These are phyloP conservation scores for Pseudomyrmex flavicornis DNA, from an alignment of 1,140 invertebrate genomes.

Conservation along the genomic window DNA sequence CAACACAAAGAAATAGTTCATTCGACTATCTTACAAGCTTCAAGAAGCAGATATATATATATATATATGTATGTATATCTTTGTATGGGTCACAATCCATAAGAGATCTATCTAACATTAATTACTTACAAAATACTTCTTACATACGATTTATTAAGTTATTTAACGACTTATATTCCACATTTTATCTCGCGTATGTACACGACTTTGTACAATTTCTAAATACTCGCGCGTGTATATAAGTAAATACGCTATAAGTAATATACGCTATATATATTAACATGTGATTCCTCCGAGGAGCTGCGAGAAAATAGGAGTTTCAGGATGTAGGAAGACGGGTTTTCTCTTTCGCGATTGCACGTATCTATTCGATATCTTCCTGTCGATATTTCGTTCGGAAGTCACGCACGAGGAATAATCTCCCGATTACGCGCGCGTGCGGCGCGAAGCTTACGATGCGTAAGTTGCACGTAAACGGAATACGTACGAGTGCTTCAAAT, in stretches of 20 bases:
- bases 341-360: slow-evolving; percentile 23
- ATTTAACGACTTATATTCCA: slow-evolving; percentile 40
- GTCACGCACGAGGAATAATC: not conserved
- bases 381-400: not conserved
- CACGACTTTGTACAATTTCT: slow-evolving; percentile 47
- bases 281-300: not conserved
- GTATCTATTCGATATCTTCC: not conserved
- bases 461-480: too few species aligned
- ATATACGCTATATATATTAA: not conserved
- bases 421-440: not conserved
- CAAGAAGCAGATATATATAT: not conserved
- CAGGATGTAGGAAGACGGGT: slow-evolving; percentile 67
- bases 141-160: slow-evolving; percentile 27
- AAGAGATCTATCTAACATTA: slow-evolving; percentile 49
- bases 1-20: too few species aligned
- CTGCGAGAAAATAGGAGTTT: slow-evolving; percentile 64
- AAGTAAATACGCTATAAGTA: slow-evolving; percentile 13
- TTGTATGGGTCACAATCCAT: slow-evolving; percentile 25
- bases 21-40: not conserved
- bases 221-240: not conserved
- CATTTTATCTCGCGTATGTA: slow-evolving; percentile 21
- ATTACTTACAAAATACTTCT: slow-evolving; percentile 19
- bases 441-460: too few species aligned
- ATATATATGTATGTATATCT: too few species aligned
- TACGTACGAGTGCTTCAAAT: slow-evolving; percentile 12